Base-by-base conservation (phyloP, 2,113 vertebrate genomes). In the Campylomormyrus tamandua region DNA sequence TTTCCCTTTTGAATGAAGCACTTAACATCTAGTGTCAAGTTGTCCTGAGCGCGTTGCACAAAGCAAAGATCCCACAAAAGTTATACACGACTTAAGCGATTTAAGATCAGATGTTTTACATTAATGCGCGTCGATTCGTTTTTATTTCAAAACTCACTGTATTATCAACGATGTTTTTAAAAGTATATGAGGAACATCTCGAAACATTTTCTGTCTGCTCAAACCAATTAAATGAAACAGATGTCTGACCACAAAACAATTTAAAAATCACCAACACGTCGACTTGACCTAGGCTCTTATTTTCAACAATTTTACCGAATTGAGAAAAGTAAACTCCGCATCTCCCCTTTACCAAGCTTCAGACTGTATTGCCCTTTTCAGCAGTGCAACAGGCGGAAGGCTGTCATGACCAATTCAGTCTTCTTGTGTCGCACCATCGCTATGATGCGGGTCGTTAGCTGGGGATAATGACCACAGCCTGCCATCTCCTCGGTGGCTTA, bases 381-480 rank as follows among this genome's bases (percentile, higher is more conserved):
- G 27, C 66, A 50, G 70, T 80, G 88, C 88, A 77, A 77, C 88
- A 89, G 48, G 88, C 88, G 62, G 46, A 49, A 9, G 27, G 52
- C 46, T 84, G 83, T 84, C 83, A 84, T 21, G 83, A 46, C 88
- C 48, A 70, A 74, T 89, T 49, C 70, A 35, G 31, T 89, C 77
- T 39, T 52, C 5, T 27, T 83, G 49, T 42, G 52, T 74, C n/a
- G 17, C 50, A 24, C 13, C 58, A 52, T 35, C 45, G 52, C 53
- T 49, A 87, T 49, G 39, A 66, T 70, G 84, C 89, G 58, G 53
- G 53, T 90, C 89, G 77, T 77, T 84, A 90, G 84, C 58, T 90
- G 84, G 89, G 49, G 89, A 90, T 90, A 87, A 90, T 87, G 56
- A 87, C 83, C 53, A 90, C 89, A 66, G 53, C 85, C 56, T 90